phyloP scores from a whole-genome alignment of 2,113 vertebrate species.

The Australoheros scitulus region DNA sequence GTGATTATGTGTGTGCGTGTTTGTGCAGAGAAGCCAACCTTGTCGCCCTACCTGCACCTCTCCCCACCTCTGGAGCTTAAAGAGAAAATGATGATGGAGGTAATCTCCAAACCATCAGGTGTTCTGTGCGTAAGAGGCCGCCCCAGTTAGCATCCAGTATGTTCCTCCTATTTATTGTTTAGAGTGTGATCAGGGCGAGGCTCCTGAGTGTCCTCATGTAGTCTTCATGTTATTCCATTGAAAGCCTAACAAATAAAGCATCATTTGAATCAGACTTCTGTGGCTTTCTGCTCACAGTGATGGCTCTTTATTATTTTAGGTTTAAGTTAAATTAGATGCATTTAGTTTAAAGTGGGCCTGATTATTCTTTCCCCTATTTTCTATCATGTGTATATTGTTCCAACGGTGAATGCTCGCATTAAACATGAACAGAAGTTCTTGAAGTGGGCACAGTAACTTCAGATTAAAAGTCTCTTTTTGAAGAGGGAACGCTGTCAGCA shows the following conservation, averaged over 20 bases:
- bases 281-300: background rate
- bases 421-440: background rate
- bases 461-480: too few species aligned
- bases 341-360: background rate
- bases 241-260: conserved; percentile 75
- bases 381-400: background rate
- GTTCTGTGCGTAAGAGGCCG: conserved; percentile 18
- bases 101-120: conserved; percentile 12
- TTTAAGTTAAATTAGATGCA: background rate
- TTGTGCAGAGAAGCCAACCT: background rate
- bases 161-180: conserved; percentile 79
- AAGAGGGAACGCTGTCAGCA: background rate
- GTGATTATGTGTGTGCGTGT: background rate
- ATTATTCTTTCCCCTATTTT: background rate
- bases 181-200: conserved; percentile 56
- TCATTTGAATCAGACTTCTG: conserved; percentile 24
- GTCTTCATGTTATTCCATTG: conserved; percentile 66
- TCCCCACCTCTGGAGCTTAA: conserved; percentile 42
- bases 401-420: background rate
- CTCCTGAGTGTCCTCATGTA: conserved; percentile 61
- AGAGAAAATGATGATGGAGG: conserved; percentile 31
- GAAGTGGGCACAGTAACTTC: background rate
- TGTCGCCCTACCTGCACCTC: background rate
- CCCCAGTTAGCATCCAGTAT: conserved; percentile 30
- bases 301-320: background rate